phyloP scores from a whole-genome alignment of 2,797 vertebrate genomes.

The Scyliorhinus canicula region DNA sequence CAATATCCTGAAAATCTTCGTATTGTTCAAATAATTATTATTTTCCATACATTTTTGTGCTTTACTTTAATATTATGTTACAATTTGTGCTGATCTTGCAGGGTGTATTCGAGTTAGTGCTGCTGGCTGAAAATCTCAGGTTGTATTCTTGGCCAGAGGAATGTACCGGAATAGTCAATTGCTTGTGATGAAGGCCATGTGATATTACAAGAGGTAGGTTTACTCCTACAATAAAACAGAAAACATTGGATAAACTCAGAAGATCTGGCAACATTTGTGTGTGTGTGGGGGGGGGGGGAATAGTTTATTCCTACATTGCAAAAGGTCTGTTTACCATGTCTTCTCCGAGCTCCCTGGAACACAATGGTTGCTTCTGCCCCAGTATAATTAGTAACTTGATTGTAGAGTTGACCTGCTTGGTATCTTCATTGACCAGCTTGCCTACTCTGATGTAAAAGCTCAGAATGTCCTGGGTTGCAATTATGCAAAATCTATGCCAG shows the following conservation, averaged over 20 bases:
- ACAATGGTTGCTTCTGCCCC: too few relatives aligned
- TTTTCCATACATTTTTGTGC: background rate
- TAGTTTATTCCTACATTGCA: too few relatives aligned
- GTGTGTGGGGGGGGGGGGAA: too few relatives aligned
- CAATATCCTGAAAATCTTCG: background rate
- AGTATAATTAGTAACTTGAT: background rate
- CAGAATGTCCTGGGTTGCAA: background rate
- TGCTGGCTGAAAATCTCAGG: background rate
- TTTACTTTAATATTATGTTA: background rate
- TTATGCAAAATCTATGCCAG: background rate
- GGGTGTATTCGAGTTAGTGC: background rate
- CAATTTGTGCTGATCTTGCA: background rate
- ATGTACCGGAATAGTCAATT: background rate
- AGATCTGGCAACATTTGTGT: too few relatives aligned
- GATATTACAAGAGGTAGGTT: background rate
- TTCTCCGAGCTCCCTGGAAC: too few relatives aligned
- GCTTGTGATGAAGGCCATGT: background rate
- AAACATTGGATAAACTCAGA: too few relatives aligned
- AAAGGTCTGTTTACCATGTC: too few relatives aligned
- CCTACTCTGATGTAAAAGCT: background rate
- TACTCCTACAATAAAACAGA: background rate
- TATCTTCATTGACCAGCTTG: background rate
- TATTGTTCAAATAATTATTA: background rate
- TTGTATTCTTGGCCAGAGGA: background rate
- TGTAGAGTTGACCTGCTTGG: background rate